Conservation (phyloP, 2,888 invertebrate genomes). For the Himalopsyche anomala region DNA sequence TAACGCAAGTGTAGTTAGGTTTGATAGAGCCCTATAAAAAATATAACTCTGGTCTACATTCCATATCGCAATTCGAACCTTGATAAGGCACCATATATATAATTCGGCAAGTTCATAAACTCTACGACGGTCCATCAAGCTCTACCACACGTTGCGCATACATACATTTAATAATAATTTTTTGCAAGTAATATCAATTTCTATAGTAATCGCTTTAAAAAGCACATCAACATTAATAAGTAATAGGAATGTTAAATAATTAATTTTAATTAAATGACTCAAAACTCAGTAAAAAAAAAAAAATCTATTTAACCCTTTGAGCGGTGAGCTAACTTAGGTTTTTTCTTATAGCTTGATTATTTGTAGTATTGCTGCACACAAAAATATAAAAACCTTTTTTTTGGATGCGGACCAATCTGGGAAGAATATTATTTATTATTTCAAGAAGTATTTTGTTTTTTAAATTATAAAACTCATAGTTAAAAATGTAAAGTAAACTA, state of each 20-base stretch:
- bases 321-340: no score
- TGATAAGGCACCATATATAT: constrained; percentile 4
- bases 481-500: no score
- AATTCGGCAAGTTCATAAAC: background rate
- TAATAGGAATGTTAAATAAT: background rate
- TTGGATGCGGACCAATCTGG: no score
- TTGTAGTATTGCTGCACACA: no score
- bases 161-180: background rate
- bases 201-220: background rate
- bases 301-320: no score
- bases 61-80: background rate
- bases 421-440: no score
- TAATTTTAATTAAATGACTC: background rate
- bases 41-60: background rate
- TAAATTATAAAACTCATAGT: no score
- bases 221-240: background rate
- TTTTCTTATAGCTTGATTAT: no score
- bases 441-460: no score
- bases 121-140: background rate
- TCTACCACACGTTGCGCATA: background rate
- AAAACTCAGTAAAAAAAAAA: background rate
- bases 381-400: no score
- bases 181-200: background rate
- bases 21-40: background rate
- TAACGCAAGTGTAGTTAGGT: background rate